Conservation (phyloP, 2,113 vertebrate species). For the Crypturellus undulatus region DNA sequence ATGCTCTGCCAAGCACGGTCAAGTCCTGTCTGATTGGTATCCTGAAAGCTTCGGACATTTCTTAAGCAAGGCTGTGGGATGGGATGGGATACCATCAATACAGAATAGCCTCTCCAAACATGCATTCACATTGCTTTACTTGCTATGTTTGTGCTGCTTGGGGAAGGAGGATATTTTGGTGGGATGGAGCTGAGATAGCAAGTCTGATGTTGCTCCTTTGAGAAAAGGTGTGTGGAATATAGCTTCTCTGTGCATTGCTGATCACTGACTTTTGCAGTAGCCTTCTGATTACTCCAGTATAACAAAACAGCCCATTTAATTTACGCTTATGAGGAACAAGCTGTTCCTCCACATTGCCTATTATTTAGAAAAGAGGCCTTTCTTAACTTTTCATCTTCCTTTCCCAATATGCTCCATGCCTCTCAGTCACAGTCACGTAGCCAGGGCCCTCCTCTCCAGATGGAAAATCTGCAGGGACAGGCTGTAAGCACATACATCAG, state of each 20-base stretch:
- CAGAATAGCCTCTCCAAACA: not conserved
- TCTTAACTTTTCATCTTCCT: not conserved
- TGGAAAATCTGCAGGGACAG: not conserved
- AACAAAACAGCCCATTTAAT: not conserved
- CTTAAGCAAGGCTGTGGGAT: not conserved
- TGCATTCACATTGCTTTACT: not conserved
- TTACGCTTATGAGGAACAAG: fast-evolving
- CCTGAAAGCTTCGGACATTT: not conserved
- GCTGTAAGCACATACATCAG: not conserved
- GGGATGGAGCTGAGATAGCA: not conserved
- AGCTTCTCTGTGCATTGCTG: not conserved
- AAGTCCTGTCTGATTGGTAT: not conserved
- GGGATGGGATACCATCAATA: too few relatives aligned
- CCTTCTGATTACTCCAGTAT: not conserved
- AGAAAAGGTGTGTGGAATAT: not conserved
- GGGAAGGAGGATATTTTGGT: not conserved
- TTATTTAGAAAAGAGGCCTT: not conserved
- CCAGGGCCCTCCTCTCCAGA: not conserved
- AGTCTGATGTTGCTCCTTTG: not conserved
- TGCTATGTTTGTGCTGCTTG: not conserved
- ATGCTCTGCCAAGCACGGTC: not conserved
- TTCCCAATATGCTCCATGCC: not conserved
- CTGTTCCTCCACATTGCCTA: not conserved
- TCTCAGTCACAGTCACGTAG: not conserved
- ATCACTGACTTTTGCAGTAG: not conserved